These are phyloP conservation scores for Cyprinodon variegatus DNA, from an alignment of 2,113 vertebrate species.

Conservation along the genomic window DNA sequence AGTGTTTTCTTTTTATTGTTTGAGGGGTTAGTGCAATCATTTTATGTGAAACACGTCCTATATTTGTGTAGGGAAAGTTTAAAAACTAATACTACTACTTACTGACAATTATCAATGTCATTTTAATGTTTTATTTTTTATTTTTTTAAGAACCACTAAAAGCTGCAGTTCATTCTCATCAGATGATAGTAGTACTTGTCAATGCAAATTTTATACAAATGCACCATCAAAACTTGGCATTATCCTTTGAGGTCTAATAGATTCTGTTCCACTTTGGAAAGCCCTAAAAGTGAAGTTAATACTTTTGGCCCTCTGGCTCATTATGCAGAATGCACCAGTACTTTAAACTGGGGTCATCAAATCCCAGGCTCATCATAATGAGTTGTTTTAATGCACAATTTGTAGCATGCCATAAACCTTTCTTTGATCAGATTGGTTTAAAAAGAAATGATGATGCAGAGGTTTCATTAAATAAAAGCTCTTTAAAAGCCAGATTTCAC, in stretches of 20 bases:
- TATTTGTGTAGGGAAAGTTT: too few species aligned
- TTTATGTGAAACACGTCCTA: not conserved
- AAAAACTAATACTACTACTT: too few species aligned
- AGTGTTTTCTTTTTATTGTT: too few species aligned
- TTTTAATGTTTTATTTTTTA: too few species aligned
- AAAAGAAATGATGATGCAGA: not conserved
- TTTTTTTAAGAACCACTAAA: not conserved
- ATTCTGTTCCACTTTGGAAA: conserved; percentile 4
- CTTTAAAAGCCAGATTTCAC: not conserved
- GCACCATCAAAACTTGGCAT: conserved; percentile 30
- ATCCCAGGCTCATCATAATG: not conserved
- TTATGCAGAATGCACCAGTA: not conserved
- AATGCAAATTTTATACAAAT: conserved; percentile 24
- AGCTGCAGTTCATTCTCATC: not conserved
- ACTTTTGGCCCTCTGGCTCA: not conserved
- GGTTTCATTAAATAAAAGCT: not conserved
- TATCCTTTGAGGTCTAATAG: conserved; percentile 26
- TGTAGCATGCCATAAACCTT: not conserved
- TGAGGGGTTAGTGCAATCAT: not conserved
- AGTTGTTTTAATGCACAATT: not conserved
- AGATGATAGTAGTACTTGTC: not conserved
- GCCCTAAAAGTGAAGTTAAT: not conserved
- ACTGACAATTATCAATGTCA: too few species aligned
- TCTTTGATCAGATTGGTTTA: not conserved
- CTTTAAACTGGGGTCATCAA: not conserved